Base-by-base conservation (phyloP, 2,113 vertebrate species). In the Glaucomys volans region DNA sequence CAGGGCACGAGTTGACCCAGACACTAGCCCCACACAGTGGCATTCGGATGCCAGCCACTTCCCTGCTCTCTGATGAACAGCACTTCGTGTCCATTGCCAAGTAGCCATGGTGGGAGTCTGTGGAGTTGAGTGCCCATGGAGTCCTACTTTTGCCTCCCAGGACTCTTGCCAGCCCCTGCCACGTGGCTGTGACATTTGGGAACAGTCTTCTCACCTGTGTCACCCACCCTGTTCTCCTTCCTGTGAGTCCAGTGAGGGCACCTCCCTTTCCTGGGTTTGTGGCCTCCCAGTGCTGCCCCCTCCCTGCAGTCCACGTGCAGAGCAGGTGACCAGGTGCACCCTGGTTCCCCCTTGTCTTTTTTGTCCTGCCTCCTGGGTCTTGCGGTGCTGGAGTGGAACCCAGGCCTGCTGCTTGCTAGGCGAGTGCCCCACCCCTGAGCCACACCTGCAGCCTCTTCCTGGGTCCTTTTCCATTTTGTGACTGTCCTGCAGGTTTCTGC, bases 1-100 rank as follows among this genome's bases (percentile, higher is more conserved):
- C 44, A 5, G 71, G 47, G 52, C 64, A 10, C 26, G 6, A n/a
- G 47, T 30, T 62, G 16, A 4, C 75, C 42, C 4, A 7, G 26
- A 59, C 3, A 6, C 13, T 0, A 4, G 18, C 44, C 22, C 22
- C n/a, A 1, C 9, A 8, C 44, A 42, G 20, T 40, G 8, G 0
- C 62, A 52, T 64, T 24, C 87, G 74, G 37, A 32, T 10, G 12
- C 13, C 5, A 6, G 42, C 52, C n/a, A 0, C 0, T 30, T 18
- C 17, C 40, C 37, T 4, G 52, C 26, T 75, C 54, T 54, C 75
- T 37, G 2, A 8, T 7, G 22, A 24, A 40, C 44, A 32, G n/a
- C 79, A 0, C 11, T 30, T 0, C 3, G 66, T 2, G 5, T 32
- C 22, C 8, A 1, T n/a, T 20, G 44, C 52, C 50, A 14, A 4